phyloP scores from a whole-genome alignment of 1,140 invertebrate species.

The Papilio glaucus region DNA sequence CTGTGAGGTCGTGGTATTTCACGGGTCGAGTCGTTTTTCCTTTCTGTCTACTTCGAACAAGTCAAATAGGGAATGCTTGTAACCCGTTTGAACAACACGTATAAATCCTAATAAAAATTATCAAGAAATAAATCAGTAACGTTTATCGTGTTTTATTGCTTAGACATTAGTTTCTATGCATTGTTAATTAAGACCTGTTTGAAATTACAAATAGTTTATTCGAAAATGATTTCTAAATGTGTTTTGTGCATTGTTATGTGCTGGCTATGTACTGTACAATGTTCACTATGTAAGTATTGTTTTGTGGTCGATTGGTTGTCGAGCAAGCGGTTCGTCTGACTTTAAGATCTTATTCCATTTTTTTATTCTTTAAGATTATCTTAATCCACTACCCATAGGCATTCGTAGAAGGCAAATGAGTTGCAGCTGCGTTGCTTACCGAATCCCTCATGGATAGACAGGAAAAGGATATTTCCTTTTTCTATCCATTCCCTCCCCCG shows the following conservation, averaged over 20 bases:
- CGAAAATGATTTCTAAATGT: not conserved
- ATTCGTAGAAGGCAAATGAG: too few species aligned
- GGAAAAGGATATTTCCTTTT: too few species aligned
- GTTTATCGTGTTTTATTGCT: slow-evolving; percentile 12
- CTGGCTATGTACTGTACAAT: not conserved
- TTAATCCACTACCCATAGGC: too few species aligned
- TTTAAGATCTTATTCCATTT: too few species aligned
- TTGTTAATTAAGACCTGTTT: not conserved
- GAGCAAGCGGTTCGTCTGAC: too few species aligned
- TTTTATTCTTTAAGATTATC: too few species aligned
- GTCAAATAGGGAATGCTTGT: not conserved
- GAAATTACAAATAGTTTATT: not conserved
- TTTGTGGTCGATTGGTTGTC: not conserved
- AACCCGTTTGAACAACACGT: not conserved
- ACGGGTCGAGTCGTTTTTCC: too few species aligned
- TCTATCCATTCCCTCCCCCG: too few species aligned
- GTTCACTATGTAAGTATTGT: not conserved
- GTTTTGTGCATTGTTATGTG: not conserved
- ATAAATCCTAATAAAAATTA: not conserved
- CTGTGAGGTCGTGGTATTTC: too few species aligned
- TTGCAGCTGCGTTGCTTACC: too few species aligned
- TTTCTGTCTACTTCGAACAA: too few species aligned
- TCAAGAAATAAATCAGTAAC: not conserved
- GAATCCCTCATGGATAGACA: too few species aligned
- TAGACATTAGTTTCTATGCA: not conserved